Evolutionary conservation across 2,797 vertebrate species (phyloP).

Genomic region (Thunnus albacares): DNA sequence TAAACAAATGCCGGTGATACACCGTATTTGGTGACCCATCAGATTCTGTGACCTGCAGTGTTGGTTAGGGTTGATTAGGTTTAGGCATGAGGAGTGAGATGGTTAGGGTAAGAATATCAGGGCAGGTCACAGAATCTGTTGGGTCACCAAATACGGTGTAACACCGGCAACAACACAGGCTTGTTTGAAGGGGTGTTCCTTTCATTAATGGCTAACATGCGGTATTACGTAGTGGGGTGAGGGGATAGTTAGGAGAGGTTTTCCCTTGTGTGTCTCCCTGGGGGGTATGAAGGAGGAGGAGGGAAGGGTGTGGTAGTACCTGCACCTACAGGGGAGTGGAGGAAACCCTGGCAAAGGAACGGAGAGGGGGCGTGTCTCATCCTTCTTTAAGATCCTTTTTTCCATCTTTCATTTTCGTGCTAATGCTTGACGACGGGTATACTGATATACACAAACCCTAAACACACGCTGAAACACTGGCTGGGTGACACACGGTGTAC

Average conservation of each 20-base stretch:
- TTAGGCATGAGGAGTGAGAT: no score
- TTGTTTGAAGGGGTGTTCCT: conserved; percentile 65
- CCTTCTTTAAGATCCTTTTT: conserved; percentile 39
- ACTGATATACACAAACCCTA: conserved; percentile 74
- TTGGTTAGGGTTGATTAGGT: no score
- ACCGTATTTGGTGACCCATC: no score
- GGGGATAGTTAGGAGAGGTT: conserved; percentile 46
- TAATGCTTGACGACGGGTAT: conserved; percentile 76
- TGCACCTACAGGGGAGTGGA: conserved; percentile 53
- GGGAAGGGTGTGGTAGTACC: conserved; percentile 64
- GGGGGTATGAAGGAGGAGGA: conserved; percentile 53
- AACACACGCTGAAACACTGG: conserved; percentile 44
- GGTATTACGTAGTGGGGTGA: conserved; percentile 41
- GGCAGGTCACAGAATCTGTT: no score
- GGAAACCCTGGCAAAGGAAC: conserved; percentile 56
- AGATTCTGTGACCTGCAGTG: no score
- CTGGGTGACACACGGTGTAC: conserved; percentile 34
- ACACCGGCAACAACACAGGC: conserved; percentile 34
- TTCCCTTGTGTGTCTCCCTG: conserved; percentile 56
- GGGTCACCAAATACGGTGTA: no score
- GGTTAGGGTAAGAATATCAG: no score
- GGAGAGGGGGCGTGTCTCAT: conserved; percentile 49
- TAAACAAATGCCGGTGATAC: conserved; percentile 61
- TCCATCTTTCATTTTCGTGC: conserved; percentile 64
- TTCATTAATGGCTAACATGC: conserved; percentile 53